Base-by-base conservation (phyloP, 2,797 vertebrate genomes). In the Australoheros facetus region DNA sequence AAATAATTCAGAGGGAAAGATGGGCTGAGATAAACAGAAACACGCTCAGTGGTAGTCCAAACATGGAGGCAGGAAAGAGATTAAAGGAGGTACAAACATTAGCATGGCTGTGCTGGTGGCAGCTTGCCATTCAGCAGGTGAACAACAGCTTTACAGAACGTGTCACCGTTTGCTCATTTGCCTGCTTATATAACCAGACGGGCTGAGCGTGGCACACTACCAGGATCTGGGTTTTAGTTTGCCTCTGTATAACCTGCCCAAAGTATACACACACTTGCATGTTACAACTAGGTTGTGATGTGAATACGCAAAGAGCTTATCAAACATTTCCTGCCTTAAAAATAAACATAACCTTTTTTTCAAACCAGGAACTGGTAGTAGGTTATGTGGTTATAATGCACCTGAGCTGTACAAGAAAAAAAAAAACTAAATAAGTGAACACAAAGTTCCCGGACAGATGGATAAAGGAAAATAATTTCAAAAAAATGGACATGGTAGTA, bases 1-100 rank as follows among this genome's bases (percentile, higher is more conserved):
- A 69, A 87, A 89, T 88, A 71, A 90, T 82, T 91, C 73, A 87
- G 21, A 70, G 39, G 57, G 19, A 39, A 58, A 48, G 71, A 14
- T 21, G 37, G 56, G 73, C 56, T 9, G 48, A 55, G 32, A 78
- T 30, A 58, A 77, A 69, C 14, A 42, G 69, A 56, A 60, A 76
- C 73, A 75, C 26, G 57, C 74, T 71, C n/a, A 30, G 59, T 1
- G 71, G 77, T 72, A 17, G 81, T 84, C 57, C 54, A 51, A 84
- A 83, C 56, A 73, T 64, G 82, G 56, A 72, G 34, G 21, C 62
- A 51, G 51, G 26, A 56, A 53, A 28, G 56, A 79, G 73, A 87
- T 80, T 69, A 81, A 8, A 54, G 30, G 71, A 75, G 57, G 37
- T 39, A 60, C 23, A 69, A 57, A 81, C 74, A 69, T 69, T 59